These are phyloP conservation scores for Illadopsis cleaveri DNA, from an alignment of 2,113 vertebrate genomes.

Conservation along the genomic window DNA sequence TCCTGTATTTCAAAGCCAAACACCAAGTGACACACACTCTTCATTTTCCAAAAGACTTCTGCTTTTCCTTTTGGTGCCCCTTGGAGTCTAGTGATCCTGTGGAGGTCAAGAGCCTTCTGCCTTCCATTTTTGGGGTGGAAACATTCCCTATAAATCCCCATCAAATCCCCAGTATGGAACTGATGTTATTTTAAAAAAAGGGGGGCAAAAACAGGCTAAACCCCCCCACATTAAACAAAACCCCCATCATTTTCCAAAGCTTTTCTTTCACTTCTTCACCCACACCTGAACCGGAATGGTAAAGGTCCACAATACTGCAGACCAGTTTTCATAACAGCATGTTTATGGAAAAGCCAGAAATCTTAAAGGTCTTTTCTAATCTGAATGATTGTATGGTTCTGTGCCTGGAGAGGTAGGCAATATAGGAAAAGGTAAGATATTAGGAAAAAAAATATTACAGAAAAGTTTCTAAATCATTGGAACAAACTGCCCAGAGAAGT, in stretches of 20 bases:
- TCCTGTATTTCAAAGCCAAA: not conserved
- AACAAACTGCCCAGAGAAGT: not conserved
- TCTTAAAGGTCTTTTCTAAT: not conserved
- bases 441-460: not conserved
- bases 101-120: not conserved
- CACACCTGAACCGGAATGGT: not conserved
- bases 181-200: not conserved
- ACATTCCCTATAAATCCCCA: not conserved
- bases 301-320: not conserved
- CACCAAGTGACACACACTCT: not conserved
- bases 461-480: not conserved
- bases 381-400: not conserved
- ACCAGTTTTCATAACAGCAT: not conserved
- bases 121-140: not conserved
- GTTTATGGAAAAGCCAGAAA: not conserved
- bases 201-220: not conserved
- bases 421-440: not conserved
- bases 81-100: not conserved
- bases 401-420: not conserved
- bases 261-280: not conserved
- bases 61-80: not conserved
- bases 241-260: not conserved
- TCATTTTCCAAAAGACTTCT: not conserved
- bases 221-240: accelerated
- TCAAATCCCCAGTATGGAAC: not conserved